Conservation (phyloP, 2,797 vertebrate species). For the Xyrichtys novacula region DNA sequence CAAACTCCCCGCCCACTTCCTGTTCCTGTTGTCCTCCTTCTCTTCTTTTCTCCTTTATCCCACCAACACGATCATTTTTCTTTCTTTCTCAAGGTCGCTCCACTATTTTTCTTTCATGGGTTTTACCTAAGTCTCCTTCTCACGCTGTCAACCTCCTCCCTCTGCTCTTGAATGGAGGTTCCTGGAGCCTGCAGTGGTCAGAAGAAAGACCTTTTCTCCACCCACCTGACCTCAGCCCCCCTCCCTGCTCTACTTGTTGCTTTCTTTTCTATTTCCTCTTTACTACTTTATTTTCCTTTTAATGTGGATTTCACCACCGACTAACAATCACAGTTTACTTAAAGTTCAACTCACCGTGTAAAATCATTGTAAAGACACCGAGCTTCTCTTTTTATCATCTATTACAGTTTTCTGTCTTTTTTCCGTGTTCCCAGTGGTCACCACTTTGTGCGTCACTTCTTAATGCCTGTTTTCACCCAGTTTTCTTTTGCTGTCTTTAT, state of each 20-base stretch:
- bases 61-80: conserved; percentile 56
- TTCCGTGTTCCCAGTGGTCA: conserved; percentile 30
- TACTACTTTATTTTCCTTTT: conserved; percentile 40
- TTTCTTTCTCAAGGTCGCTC: conserved; percentile 34
- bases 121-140: conserved; percentile 45
- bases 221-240: conserved; percentile 44
- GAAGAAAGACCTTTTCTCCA: conserved; percentile 71
- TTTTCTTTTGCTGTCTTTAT: conserved; percentile 62
- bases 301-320: conserved; percentile 1
- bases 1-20: conserved; percentile 48
- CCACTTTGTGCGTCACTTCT: conserved; percentile 41
- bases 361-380: background rate
- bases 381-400: conserved; percentile 5
- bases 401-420: conserved; percentile 19
- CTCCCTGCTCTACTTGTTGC: conserved; percentile 30
- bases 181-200: conserved; percentile 61
- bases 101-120: conserved; percentile 38
- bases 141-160: conserved; percentile 26
- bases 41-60: conserved; percentile 17
- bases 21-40: conserved; percentile 44
- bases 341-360: background rate
- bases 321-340: conserved; percentile 15
- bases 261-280: conserved; percentile 25
- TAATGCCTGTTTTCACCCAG: conserved; percentile 46
- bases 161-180: conserved; percentile 70